Percentiles rank a stretch among this genome's conserved stretches.
These are phyloP conservation scores for Taphrorychus bicolor DNA, from an alignment of 2,888 invertebrate species.

Conservation along the genomic window DNA sequence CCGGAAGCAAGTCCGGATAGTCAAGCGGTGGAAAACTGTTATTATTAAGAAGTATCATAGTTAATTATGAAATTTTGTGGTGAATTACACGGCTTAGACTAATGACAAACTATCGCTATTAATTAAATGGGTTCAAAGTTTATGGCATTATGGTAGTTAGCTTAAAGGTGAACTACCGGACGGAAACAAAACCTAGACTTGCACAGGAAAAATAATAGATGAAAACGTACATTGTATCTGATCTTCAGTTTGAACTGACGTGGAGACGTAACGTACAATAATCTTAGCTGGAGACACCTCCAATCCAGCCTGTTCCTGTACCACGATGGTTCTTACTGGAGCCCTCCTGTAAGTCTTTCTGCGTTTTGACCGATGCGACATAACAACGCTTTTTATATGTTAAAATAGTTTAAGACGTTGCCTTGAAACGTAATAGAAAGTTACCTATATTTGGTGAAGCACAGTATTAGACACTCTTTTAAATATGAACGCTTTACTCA, in stretches of 20 bases:
- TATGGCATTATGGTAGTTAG: not conserved
- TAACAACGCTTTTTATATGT: slow-evolving; percentile 3
- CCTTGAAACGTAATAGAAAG: too few relatives aligned
- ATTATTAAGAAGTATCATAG: slow-evolving; percentile 24
- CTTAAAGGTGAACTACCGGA: not conserved
- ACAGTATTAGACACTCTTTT: too few relatives aligned
- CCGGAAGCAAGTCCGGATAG: slow-evolving; percentile 16
- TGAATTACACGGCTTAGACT: too few relatives aligned
- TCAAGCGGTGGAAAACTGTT: slow-evolving; percentile 16
- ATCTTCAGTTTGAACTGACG: slow-evolving; percentile 42
- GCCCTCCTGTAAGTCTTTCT: slow-evolving; percentile 37
- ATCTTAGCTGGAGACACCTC: slow-evolving; percentile 30
- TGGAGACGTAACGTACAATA: slow-evolving; percentile 41
- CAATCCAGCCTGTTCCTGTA: slow-evolving; percentile 13
- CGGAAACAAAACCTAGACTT: not conserved
- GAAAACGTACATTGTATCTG: slow-evolving; percentile 20
- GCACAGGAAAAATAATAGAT: not conserved
- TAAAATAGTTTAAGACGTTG: not conserved
- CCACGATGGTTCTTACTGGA: slow-evolving; percentile 25
- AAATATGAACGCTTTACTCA: not conserved
- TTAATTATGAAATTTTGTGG: too few relatives aligned
- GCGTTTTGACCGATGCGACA: slow-evolving; percentile 38
- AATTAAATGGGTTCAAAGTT: not conserved
- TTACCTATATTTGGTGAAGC: too few relatives aligned
- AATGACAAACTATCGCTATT: too few relatives aligned